phyloP scores from a whole-genome alignment of 2,797 vertebrate species.

The Notamacropus eugenii region DNA sequence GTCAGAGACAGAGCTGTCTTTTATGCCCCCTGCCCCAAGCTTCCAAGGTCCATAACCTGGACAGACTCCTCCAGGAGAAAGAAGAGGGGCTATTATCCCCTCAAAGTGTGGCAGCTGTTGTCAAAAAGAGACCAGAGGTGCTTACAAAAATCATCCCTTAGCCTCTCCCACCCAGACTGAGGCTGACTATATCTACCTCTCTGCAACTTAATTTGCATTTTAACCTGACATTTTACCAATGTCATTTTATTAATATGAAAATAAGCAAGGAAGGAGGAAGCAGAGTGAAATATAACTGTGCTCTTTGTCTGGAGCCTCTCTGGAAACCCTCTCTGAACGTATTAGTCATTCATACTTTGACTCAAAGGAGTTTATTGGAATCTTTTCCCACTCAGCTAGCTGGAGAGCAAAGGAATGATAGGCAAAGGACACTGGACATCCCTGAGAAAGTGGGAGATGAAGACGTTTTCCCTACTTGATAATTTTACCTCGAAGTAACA shows the following conservation, averaged over 20 bases:
- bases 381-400: background rate
- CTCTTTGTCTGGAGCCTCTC: background rate
- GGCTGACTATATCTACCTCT: background rate
- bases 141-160: background rate
- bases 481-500: background rate
- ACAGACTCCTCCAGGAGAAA: background rate
- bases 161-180: background rate
- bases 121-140: background rate
- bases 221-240: background rate
- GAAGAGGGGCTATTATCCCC: background rate
- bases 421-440: background rate
- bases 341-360: background rate
- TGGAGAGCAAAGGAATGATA: background rate
- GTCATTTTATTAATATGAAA: background rate
- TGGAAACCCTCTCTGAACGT: background rate
- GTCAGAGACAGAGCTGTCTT: background rate
- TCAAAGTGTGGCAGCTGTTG: background rate
- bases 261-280: background rate
- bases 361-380: background rate
- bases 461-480: background rate
- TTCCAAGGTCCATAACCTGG: background rate
- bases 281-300: background rate
- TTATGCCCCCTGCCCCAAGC: background rate
- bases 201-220: background rate
- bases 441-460: background rate